phyloP scores from a whole-genome alignment of 1,140 invertebrate species.

The Anthonomus grandis region DNA sequence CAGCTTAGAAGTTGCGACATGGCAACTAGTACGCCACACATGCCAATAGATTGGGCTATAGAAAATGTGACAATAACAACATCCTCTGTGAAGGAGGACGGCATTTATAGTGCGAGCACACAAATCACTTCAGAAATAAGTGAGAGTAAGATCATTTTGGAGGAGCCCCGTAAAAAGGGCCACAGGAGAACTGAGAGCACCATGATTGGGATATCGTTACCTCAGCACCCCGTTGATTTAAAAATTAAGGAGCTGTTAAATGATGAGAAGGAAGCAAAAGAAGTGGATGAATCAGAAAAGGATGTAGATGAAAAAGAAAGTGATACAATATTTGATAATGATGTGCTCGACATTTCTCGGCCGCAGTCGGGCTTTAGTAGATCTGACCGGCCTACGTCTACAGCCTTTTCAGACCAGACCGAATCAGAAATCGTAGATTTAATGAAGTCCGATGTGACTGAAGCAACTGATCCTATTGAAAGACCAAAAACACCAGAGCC shows the following conservation, averaged over 20 bases:
- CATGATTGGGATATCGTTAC: constrained; percentile 27
- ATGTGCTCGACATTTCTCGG: constrained; percentile 35
- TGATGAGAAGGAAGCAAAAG: constrained; percentile 51
- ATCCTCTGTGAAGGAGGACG: constrained; percentile 51
- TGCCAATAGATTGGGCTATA: constrained; percentile 39
- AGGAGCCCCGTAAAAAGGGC: constrained; percentile 51
- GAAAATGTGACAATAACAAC: constrained; percentile 57
- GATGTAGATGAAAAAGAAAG: constrained; percentile 36
- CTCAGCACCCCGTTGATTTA: neutral
- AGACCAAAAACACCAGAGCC: constrained; percentile 54
- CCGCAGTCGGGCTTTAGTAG: constrained; percentile 47
- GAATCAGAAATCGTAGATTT: constrained; percentile 50
- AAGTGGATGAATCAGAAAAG: constrained; percentile 45
- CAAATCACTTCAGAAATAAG: constrained; percentile 55
- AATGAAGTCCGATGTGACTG: constrained; percentile 40
- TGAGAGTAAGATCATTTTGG: constrained; percentile 44
- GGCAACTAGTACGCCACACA: constrained; percentile 42
- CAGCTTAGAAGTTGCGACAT: constrained; percentile 40
- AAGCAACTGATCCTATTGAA: constrained; percentile 50
- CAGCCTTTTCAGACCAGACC: constrained; percentile 45
- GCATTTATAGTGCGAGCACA: constrained; percentile 52
- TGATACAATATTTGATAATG: constrained; percentile 34
- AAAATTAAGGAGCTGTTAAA: constrained; percentile 50
- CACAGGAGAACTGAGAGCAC: constrained; percentile 57
- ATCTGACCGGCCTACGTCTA: constrained; percentile 45